Evolutionary conservation across 2,113 vertebrate species (phyloP).

Genomic region (Sapayoa aenigma): DNA sequence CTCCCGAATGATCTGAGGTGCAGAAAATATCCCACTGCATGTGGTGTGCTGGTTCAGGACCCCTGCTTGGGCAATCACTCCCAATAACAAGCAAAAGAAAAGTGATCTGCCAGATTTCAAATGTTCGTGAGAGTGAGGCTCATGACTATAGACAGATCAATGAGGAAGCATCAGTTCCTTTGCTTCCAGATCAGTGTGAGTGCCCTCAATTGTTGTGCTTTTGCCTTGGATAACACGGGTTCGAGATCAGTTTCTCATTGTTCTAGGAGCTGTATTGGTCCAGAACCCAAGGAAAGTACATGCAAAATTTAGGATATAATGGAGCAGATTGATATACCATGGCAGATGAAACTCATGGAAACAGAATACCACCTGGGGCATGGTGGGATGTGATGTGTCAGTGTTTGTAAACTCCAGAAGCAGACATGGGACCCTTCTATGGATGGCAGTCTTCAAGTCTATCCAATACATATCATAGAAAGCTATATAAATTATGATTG

Average conservation of each 20-base stretch:
- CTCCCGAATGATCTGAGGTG: slow-evolving; percentile 44
- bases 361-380: background rate
- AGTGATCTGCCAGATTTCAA: slow-evolving; percentile 38
- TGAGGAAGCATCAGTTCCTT: background rate
- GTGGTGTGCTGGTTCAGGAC: slow-evolving; percentile 49
- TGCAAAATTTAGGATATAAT: background rate
- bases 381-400: background rate
- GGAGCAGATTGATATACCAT: background rate
- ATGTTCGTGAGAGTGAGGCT: background rate
- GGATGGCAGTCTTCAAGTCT: background rate
- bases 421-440: background rate
- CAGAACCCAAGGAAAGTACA: background rate
- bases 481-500: background rate
- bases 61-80: slow-evolving; percentile 33
- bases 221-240: background rate
- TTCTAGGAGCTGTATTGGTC: background rate
- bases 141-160: background rate
- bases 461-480: background rate
- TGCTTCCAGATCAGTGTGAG: background rate
- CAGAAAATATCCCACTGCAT: slow-evolving; percentile 54
- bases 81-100: slow-evolving; percentile 46
- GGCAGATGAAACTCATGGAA: background rate
- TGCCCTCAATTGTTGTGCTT: background rate
- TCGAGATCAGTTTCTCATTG: background rate
- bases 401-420: background rate